Base-by-base conservation (phyloP, 1,140 invertebrate species). In the Lasioglossum albipes region DNA sequence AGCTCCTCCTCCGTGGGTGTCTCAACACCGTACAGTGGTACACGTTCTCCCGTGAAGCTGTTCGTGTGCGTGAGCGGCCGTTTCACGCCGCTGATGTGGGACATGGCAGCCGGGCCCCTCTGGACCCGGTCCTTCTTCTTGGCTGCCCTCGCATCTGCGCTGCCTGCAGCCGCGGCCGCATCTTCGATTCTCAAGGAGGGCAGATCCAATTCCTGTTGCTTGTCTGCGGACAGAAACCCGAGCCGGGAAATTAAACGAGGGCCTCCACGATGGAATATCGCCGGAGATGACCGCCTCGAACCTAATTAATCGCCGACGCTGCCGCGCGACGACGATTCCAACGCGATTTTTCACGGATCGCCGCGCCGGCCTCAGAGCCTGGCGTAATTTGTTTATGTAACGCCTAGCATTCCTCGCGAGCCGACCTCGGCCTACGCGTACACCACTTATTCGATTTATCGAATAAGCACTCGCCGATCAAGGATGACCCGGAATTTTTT, bases 191-290 rank as follows among this genome's bases (percentile, higher is more conserved):
- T 95, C 84, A 98, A 92, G 31, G 96, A 97, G 49, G 98, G 98
- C 84, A 99, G 92, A 93, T 99, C 98, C 88, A 99, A 94, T 91
- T 99, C 98, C 93, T 99, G 98, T 93, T 99, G 98, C 94, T 99
- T 99, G 93, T 99, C 98, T 99, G 94, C 7, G 69, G 74, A 42
- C 22, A 54, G 31, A 81, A 67, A 45, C 57, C 45, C 9, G 45
- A 49, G 45, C 45, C 45, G 45, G 45, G 10, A 12, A 12, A 49
- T 49, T 49, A 49, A 49, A 12, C 45, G 10, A 12, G 45, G 45
- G 10, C 45, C 13, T 10, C 9, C 9, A 2, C 10, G 45, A 13
- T 0, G 45, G 13, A 49, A 13, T 49, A 49, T 49, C 13, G 13
- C 45, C 10, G 45, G 10, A 2, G 9, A 12, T 13, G 45, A 2